Conservation (phyloP, 92 coral and sea anemone species). For the Nematostella vectensis region DNA sequence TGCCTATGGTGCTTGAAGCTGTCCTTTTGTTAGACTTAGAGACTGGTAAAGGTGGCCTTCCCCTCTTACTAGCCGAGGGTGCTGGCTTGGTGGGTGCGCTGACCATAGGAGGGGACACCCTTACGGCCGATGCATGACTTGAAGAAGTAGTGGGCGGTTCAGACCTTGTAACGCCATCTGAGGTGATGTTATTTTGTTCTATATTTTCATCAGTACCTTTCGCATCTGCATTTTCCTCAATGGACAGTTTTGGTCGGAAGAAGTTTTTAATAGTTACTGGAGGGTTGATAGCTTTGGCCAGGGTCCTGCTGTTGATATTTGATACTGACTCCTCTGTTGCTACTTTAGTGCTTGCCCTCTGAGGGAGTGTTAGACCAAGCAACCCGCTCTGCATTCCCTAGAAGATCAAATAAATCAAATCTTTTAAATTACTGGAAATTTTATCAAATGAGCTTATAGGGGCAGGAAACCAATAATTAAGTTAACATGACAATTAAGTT, state of each 20-base stretch:
- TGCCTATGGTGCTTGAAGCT: conserved; percentile 1
- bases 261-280: conserved; percentile 79
- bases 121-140: too few relatives aligned
- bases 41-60: not conserved
- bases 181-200: not conserved
- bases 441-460: too few relatives aligned
- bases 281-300: conserved; percentile 77
- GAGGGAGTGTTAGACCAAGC: conserved; percentile 37
- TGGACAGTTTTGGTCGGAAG: conserved; percentile 44
- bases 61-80: not conserved
- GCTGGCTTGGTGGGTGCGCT: not conserved
- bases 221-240: not conserved
- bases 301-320: conserved; percentile 54
- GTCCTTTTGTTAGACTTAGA: not conserved
- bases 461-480: too few relatives aligned
- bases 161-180: too few relatives aligned
- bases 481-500: too few relatives aligned
- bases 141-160: too few relatives aligned
- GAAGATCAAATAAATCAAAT: not conserved
- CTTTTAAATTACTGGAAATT: too few relatives aligned
- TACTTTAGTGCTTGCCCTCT: conserved; percentile 23
- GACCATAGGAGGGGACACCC: not conserved
- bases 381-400: conserved; percentile 62
- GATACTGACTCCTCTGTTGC: conserved; percentile 48
- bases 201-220: not conserved